These are phyloP conservation scores for Zoanthus sociatus DNA, from an alignment of 92 coral and sea anemone genomes.

Conservation along the genomic window DNA sequence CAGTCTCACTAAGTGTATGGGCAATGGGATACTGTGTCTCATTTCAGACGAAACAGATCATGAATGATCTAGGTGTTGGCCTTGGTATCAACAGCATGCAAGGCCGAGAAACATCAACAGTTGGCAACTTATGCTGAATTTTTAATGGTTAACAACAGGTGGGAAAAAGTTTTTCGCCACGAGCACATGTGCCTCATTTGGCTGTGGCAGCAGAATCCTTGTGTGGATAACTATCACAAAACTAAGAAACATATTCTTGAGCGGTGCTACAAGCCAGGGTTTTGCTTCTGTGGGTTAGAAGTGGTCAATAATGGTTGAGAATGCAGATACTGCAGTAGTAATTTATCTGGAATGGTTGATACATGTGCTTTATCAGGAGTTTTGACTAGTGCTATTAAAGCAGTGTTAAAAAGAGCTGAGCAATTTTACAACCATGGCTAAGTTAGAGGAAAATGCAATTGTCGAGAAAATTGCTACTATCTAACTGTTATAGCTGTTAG, in stretches of 20 bases:
- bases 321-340: conserved; percentile 20
- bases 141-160: conserved; percentile 69
- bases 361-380: conserved; percentile 1
- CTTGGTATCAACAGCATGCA: conserved; percentile 75
- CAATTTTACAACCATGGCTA: not conserved
- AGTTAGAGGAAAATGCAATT: not conserved
- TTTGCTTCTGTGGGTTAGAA: conserved; percentile 45
- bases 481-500: not conserved
- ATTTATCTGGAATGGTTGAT: not conserved
- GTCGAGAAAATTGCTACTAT: not conserved
- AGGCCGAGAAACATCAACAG: conserved; percentile 74
- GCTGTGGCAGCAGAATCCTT: conserved; percentile 72
- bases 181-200: conserved; percentile 68
- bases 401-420: not conserved
- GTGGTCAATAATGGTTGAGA: conserved; percentile 1
- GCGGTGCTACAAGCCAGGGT: conserved; percentile 56
- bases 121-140: conserved; percentile 61
- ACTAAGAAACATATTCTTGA: conserved; percentile 54
- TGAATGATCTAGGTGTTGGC: conserved; percentile 68
- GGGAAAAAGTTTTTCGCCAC: conserved; percentile 76
- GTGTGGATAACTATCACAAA: conserved; percentile 60
- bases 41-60: conserved; percentile 58
- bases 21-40: no score
- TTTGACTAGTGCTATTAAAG: conserved; percentile 12
- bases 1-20: no score